phyloP scores from a whole-genome alignment of 2,797 vertebrate species.

The Cossypha heuglini region DNA sequence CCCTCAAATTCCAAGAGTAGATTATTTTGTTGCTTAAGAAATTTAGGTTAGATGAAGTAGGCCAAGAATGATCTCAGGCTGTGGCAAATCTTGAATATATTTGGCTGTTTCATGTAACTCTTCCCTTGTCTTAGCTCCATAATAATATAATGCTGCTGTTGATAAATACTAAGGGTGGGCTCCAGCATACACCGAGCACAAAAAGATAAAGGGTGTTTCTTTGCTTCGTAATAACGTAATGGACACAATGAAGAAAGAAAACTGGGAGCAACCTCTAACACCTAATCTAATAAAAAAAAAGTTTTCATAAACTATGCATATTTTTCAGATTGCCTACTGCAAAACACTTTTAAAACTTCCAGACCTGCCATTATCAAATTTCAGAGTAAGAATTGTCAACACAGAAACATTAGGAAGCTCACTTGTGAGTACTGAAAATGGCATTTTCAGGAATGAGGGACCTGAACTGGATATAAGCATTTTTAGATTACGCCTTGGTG shows the following conservation, averaged over 20 bases:
- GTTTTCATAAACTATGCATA: not conserved
- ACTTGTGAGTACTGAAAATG: not conserved
- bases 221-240: not conserved
- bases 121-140: not conserved
- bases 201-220: not conserved
- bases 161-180: not conserved
- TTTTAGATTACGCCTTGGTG: not conserved
- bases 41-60: not conserved
- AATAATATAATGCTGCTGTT: not conserved
- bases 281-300: fast-evolving
- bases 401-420: not conserved
- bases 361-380: not conserved
- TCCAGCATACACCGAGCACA: not conserved
- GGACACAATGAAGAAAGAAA: not conserved
- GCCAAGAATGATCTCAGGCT: not conserved
- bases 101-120: not conserved
- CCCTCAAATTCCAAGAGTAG: not conserved
- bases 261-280: not conserved
- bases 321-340: not conserved
- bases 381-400: not conserved
- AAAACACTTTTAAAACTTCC: not conserved
- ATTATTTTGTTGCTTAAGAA: not conserved
- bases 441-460: not conserved
- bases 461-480: not conserved
- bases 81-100: not conserved